phyloP scores from a whole-genome alignment of 2,797 vertebrate genomes.

The Spea hammondii region DNA sequence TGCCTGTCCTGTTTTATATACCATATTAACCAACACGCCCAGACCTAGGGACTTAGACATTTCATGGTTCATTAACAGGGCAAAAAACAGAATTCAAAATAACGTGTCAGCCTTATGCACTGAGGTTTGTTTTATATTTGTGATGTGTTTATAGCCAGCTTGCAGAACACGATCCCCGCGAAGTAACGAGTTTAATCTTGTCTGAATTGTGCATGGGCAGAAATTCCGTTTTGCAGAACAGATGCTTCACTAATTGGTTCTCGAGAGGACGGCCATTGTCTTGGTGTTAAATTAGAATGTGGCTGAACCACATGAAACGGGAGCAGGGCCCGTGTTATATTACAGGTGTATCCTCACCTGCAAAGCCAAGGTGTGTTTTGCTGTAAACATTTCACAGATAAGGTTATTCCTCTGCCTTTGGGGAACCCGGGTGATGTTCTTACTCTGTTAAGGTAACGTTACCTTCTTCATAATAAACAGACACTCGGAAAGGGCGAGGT shows the following conservation, averaged over 20 bases:
- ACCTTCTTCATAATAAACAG: no score
- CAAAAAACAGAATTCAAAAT: background rate
- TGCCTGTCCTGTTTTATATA: slow-evolving; percentile 9
- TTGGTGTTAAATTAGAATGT: slow-evolving; percentile 23
- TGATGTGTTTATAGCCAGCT: background rate
- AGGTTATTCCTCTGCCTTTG: no score
- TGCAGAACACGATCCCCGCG: background rate
- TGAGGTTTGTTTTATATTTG: background rate
- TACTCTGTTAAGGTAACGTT: no score
- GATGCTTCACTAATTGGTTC: slow-evolving; percentile 25
- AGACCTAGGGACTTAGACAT: background rate
- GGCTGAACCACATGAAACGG: background rate
- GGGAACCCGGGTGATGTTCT: no score
- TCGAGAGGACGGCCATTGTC: slow-evolving; percentile 14
- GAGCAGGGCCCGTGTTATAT: no score
- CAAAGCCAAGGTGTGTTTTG: no score
- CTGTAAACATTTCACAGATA: no score
- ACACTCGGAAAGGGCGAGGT: no score
- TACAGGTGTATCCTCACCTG: no score
- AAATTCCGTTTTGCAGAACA: slow-evolving; percentile 30
- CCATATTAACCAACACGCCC: background rate
- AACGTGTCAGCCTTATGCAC: background rate
- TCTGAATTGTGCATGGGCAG: slow-evolving; percentile 3
- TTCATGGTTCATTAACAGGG: background rate
- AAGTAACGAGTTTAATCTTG: slow-evolving; percentile 23